phyloP scores from a whole-genome alignment of 2,113 vertebrate species.

The Anguilla japonica region DNA sequence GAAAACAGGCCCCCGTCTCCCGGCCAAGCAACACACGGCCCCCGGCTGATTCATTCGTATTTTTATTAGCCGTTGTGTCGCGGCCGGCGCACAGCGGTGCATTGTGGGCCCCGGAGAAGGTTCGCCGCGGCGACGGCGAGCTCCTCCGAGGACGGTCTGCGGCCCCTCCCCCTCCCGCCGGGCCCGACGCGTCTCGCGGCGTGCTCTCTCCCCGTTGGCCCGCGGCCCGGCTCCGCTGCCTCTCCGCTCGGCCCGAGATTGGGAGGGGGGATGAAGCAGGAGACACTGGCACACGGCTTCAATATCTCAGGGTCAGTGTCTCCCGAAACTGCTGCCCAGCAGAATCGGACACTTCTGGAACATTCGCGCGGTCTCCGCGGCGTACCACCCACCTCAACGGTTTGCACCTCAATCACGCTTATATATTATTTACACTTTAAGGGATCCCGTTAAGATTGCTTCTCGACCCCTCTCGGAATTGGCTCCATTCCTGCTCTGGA shows the following conservation, averaged over 20 bases:
- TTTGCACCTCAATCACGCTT: not conserved
- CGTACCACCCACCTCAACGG: not conserved
- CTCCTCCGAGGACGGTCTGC: not conserved
- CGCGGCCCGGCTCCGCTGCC: not conserved
- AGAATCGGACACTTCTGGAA: slow-evolving; percentile 7
- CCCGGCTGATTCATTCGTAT: slow-evolving; percentile 25
- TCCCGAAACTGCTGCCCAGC: not conserved
- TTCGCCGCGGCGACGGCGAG: too few relatives aligned
- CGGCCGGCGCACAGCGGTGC: slow-evolving; percentile 1
- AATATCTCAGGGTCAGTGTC: not conserved
- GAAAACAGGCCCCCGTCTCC: slow-evolving; percentile 16
- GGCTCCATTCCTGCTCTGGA: not conserved
- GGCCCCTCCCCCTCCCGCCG: not conserved
- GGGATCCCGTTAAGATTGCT: not conserved
- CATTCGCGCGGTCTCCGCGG: not conserved
- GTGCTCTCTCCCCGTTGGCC: not conserved
- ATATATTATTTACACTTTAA: not conserved
- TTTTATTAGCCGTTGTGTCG: slow-evolving; percentile 17
- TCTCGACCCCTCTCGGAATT: not conserved
- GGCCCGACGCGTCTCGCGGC: not conserved
- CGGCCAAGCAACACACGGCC: slow-evolving; percentile 26
- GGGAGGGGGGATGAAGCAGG: not conserved
- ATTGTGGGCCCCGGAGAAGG: slow-evolving; percentile 4
- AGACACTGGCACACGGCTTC: slow-evolving; percentile 3
- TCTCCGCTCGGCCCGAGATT: not conserved